phyloP scores from a whole-genome alignment of 2,797 vertebrate genomes.

The Pygocentrus nattereri region DNA sequence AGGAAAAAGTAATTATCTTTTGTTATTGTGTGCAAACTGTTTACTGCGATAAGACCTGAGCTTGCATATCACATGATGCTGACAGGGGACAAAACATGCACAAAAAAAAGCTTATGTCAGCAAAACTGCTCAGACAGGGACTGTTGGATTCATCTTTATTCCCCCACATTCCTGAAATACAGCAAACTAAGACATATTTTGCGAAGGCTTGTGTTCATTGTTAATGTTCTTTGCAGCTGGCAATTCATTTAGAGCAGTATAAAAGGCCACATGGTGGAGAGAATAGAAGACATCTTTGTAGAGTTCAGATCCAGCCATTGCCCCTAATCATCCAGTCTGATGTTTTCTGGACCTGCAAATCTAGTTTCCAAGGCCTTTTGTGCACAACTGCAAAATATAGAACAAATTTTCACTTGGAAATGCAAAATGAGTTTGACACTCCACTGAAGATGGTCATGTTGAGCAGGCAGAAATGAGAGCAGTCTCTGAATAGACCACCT shows the following conservation, averaged over 20 bases:
- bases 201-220: not conserved
- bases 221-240: not conserved
- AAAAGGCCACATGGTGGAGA: not conserved
- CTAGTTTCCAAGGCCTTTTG: not conserved
- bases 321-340: not conserved
- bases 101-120: not conserved
- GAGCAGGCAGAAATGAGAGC: not conserved
- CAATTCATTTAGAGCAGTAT: not conserved
- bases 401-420: not conserved
- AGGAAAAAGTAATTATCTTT: conserved; percentile 20
- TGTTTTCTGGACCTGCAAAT: not conserved
- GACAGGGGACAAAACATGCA: not conserved
- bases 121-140: not conserved
- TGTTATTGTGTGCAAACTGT: conserved; percentile 7
- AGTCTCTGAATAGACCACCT: not conserved
- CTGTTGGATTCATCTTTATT: not conserved
- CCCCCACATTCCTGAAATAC: not conserved
- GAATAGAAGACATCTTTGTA: not conserved
- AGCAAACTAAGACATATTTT: not conserved
- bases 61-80: not conserved
- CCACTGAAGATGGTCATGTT: not conserved
- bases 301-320: not conserved
- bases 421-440: no score
- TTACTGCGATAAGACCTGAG: not conserved
- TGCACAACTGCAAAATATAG: not conserved